Base-by-base conservation (phyloP, 2,797 vertebrate genomes). In the Strix occidentalis region DNA sequence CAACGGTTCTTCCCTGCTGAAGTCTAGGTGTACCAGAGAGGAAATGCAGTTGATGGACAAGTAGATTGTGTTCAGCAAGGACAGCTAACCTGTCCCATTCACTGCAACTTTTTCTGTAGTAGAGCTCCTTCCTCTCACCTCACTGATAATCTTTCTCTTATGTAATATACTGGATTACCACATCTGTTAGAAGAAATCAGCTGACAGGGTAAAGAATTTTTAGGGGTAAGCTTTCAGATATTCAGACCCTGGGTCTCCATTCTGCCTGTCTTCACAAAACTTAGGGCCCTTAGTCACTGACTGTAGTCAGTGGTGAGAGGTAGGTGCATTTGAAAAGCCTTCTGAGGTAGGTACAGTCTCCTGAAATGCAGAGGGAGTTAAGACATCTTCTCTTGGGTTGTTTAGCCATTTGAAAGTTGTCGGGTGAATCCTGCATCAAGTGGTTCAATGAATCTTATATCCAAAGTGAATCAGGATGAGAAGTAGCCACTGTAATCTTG, bases 1-100 rank as follows among this genome's bases (percentile, higher is more conserved):
- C 18, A 39, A 10, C 0, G 0, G 1, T 51, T 79, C 26, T 72
- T 84, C 15, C 51, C 33, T n/a, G 13, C 7, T 45, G 48, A 28
- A 60, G n/a, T 65, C 28, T 13, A 41, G 56, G 29, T 12, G 5
- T 48, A 39, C 8, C 13, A 1, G 4, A 65, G 63, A 72, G 72
- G 53, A 84, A 61, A 24, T 9, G 13, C 46, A 69, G 58, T 2
- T 65, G 29, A 19, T 10, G 25, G 68, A 54, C 35, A 39, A 43
- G 20, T 20, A 19, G 46, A 10, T 13, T 19, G n/a, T 48, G 25
- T 56, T 77, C 60, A 72, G n/a, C 51, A 60, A 63, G 53, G 86
- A 26, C 48, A 71, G 41, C 41, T 69, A 15, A 71, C 16, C 51
- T 56, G 25, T 61, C 41, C 46, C 6, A 0, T 64, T 84, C 33